Evolutionary conservation across 2,797 vertebrate species (phyloP).

Genomic region (Arrhamphus sclerolepis): DNA sequence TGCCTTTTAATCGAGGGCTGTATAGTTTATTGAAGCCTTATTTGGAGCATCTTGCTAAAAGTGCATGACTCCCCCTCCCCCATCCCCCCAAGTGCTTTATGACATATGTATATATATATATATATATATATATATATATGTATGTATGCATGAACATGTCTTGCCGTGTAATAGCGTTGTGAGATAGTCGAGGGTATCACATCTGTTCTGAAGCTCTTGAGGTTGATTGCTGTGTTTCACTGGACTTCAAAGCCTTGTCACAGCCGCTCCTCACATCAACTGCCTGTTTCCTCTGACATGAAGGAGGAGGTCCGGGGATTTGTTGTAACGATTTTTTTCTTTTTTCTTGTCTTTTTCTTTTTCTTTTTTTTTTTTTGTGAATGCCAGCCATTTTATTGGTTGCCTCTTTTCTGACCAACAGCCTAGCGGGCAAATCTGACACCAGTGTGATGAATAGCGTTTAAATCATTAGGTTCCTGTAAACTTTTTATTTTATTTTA

Average conservation of each 20-base stretch:
- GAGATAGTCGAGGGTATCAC: too few relatives aligned
- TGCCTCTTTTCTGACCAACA: constrained; percentile 42
- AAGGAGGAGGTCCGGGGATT: not conserved
- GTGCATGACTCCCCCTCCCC: constrained; percentile 1
- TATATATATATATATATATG: not conserved
- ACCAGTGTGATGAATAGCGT: constrained; percentile 38
- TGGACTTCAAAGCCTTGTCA: too few relatives aligned
- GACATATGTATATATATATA: too few relatives aligned
- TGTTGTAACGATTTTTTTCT: not conserved
- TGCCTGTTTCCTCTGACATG: constrained; percentile 32
- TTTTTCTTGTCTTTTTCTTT: too few relatives aligned
- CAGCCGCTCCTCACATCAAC: constrained; percentile 3
- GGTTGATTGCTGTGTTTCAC: too few relatives aligned
- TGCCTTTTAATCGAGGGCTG: constrained; percentile 38
- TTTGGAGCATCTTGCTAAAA: constrained; percentile 42
- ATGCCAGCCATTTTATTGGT: constrained; percentile 38
- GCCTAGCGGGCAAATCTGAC: constrained; percentile 49
- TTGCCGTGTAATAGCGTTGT: too few relatives aligned
- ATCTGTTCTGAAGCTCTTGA: too few relatives aligned
- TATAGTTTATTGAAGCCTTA: constrained; percentile 38
- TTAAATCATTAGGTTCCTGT: constrained; percentile 45
- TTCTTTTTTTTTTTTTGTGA: too few relatives aligned
- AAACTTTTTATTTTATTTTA: constrained; percentile 2
- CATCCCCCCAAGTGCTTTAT: not conserved
- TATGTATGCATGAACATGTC: too few relatives aligned